Percentiles rank a stretch among this genome's conserved stretches.
phyloP scores from a whole-genome alignment of 2,888 invertebrate species.

The Panopea generosa region DNA sequence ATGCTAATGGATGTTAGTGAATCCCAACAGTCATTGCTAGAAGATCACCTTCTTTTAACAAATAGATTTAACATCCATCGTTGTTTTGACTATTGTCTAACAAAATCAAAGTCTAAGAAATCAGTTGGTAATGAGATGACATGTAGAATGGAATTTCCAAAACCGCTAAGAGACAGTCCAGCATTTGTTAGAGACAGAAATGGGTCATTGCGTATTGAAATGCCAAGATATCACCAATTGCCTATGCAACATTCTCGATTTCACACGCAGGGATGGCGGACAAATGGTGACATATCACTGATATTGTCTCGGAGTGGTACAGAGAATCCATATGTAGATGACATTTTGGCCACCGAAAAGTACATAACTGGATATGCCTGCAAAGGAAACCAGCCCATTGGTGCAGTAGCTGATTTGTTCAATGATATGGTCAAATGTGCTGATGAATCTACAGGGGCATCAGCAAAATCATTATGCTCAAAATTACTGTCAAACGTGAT shows the following conservation, averaged over 20 bases:
- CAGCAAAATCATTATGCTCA: conserved; percentile 46
- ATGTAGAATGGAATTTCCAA: conserved; percentile 59
- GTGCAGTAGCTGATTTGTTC: conserved; percentile 55
- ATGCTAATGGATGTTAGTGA: conserved; percentile 63
- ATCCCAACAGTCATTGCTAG: conserved; percentile 53
- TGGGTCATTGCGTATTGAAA: conserved; percentile 63
- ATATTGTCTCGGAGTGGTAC: conserved; percentile 65
- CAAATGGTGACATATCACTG: conserved; percentile 68
- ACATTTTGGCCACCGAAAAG: conserved; percentile 42
- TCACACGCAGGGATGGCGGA: conserved; percentile 66
- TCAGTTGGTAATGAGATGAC: too few relatives aligned
- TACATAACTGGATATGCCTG: conserved; percentile 61
- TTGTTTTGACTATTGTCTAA: conserved; percentile 53
- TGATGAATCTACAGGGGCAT: conserved; percentile 6
- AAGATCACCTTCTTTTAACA: conserved; percentile 53
- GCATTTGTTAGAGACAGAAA: conserved; percentile 63
- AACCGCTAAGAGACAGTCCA: conserved; percentile 6
- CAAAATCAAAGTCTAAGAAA: conserved; percentile 5
- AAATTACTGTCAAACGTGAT: conserved; percentile 62
- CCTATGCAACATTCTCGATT: conserved; percentile 64
- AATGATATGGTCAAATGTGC: conserved; percentile 41
- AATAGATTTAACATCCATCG: conserved; percentile 61
- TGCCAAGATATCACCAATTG: conserved; percentile 65
- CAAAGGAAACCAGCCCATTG: conserved; percentile 66
- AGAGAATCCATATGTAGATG: conserved; percentile 58